Evolutionary conservation across 2,113 vertebrate species (phyloP).

Genomic region (Nanorana parkeri): DNA sequence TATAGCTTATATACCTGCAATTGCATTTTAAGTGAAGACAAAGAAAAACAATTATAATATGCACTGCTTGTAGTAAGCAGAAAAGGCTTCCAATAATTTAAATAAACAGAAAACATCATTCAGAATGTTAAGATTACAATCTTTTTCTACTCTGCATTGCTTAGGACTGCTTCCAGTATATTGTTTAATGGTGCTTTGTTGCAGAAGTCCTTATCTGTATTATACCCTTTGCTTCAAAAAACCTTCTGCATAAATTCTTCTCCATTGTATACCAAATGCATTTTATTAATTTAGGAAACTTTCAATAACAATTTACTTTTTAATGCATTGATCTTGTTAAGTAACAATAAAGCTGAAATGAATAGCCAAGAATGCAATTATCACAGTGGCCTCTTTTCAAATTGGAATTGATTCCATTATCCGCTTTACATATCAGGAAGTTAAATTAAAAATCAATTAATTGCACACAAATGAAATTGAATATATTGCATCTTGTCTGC

Average conservation of each 20-base stretch:
- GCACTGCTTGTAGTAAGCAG: neutral
- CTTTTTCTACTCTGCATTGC: constrained; percentile 23
- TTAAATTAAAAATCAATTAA: constrained; percentile 59
- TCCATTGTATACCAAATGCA: constrained; percentile 30
- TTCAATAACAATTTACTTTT: constrained; percentile 55
- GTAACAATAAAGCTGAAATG: constrained; percentile 53
- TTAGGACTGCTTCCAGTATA: constrained; percentile 29
- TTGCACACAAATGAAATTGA: constrained; percentile 55
- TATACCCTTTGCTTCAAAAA: constrained; percentile 26
- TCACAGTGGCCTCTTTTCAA: constrained; percentile 44
- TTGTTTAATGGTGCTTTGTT: constrained; percentile 33
- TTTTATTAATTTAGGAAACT: constrained; percentile 56
- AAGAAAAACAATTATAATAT: constrained; percentile 32
- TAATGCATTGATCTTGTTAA: constrained; percentile 56
- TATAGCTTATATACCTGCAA: too few species aligned
- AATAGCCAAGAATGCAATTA: constrained; percentile 52
- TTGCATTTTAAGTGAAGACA: constrained; percentile 8
- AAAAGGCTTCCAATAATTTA: constrained; percentile 2
- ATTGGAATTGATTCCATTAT: constrained; percentile 56
- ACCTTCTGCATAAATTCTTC: constrained; percentile 15
- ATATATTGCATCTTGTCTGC: constrained; percentile 46
- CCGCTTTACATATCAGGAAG: constrained; percentile 54
- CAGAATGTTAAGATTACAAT: constrained; percentile 43
- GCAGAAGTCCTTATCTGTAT: constrained; percentile 35
- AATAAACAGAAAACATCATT: constrained; percentile 7